A percentile compares a stretch with the other conserved stretches of the same genome.
Evolutionary conservation across 2,113 vertebrate genomes (phyloP).

Genomic region (Tachysurus fulvidraco): DNA sequence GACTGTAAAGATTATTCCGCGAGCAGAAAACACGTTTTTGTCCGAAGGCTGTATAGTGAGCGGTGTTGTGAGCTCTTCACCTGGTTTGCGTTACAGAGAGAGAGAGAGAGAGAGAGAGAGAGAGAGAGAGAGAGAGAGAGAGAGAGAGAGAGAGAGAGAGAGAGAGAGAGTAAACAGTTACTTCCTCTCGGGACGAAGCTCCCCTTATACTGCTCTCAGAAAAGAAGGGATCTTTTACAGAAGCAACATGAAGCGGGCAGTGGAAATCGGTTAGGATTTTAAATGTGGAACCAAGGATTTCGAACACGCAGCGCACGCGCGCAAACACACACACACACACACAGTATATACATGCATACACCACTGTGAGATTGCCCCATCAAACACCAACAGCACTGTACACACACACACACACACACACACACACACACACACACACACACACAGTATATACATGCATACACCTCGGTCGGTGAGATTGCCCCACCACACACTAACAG

Average conservation of each 20-base stretch:
- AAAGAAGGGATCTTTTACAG: constrained; percentile 14
- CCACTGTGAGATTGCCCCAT: no score
- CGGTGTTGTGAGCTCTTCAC: background rate
- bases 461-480: no score
- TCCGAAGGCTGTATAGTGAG: background rate
- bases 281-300: background rate
- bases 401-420: background rate
- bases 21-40: background rate
- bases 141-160: constrained; percentile 10
- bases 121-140: constrained; percentile 2
- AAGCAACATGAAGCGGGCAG: background rate
- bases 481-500: no score
- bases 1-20: constrained; percentile 6
- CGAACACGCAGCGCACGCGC: background rate
- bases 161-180: constrained; percentile 37
- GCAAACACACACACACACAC: background rate
- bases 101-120: constrained; percentile 39
- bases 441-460: background rate
- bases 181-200: constrained; percentile 46
- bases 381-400: background rate
- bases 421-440: background rate
- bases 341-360: background rate
- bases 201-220: constrained; percentile 25
- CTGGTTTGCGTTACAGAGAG: constrained; percentile 14
- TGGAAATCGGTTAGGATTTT: background rate